phyloP scores from a whole-genome alignment of 2,113 vertebrate genomes.

The Enhydra lutris region DNA sequence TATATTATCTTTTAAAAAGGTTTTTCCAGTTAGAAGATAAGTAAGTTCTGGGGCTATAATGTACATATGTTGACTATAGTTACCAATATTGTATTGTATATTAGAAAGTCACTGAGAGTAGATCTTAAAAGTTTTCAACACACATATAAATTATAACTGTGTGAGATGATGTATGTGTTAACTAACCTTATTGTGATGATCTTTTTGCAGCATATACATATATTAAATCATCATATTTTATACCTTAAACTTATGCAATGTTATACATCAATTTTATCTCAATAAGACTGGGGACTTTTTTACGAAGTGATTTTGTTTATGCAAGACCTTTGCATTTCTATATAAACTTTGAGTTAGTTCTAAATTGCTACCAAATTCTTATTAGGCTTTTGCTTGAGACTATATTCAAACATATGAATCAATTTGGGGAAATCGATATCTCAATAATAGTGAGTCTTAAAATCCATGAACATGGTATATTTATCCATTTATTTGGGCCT shows the following conservation, averaged over 20 bases:
- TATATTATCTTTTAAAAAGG: background rate
- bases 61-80: background rate
- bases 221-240: background rate
- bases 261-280: background rate
- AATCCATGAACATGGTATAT: background rate
- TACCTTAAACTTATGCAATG: background rate
- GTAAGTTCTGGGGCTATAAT: background rate
- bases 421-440: background rate
- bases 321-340: background rate
- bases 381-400: background rate
- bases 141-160: background rate
- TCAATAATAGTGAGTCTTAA: background rate
- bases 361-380: background rate
- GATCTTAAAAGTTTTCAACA: background rate
- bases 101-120: background rate
- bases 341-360: background rate
- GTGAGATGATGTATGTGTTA: background rate
- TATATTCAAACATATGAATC: background rate
- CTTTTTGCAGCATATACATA: background rate
- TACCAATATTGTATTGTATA: background rate
- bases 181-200: background rate
- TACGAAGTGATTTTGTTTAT: background rate
- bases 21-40: background rate
- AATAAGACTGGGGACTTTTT: background rate
- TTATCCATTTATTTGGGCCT: background rate